Base-by-base conservation (phyloP, 1,140 invertebrate species). In the Sitophilus oryzae region DNA sequence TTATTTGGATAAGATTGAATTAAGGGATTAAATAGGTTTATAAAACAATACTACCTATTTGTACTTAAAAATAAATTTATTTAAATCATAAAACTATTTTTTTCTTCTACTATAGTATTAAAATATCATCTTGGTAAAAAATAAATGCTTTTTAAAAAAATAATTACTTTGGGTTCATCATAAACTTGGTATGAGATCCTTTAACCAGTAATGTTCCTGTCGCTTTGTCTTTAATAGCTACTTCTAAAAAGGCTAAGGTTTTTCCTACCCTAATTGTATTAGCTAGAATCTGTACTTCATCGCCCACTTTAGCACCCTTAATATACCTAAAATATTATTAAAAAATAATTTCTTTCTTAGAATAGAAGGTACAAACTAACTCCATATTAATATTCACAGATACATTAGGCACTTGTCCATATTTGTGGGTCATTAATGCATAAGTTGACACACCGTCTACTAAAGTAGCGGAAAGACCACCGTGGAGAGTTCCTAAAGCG, bases 401-500 rank as follows among this genome's bases (percentile, higher is more conserved):
- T 16, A 85, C 80, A 46, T 89, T 86, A 47, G 83, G 74, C 22
- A 71, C 67, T 8, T 14, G 36, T 56, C 78, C 71, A 40, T 72
- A 74, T 14, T 81, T 79, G 51, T 80, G 73, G 0, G 86, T 83
- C 63, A 86, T 79, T 2, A 94, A 63, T 2, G 89, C 91, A 68
- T 86, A 82, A 0, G 88, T 88, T 3, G 92, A 93, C 10, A 94
- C 70, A 49, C 79, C 77, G 73, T 96, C 93, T 10, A 96, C 82
- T 15, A 95, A 65, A 3, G 88, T 87, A 10, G 86, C 82, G 8
- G 86, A 89, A 55, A 89, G 82, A 11, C 91, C 93, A 36, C 92
- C 93, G 74, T 96, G 91, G 2, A 95, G 70, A 1, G 80, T 82
- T 0, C 89, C 89, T 40, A 73, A 74, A 18, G 74, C 61, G 71